phyloP scores from a whole-genome alignment of 2,797 vertebrate species.

The Tapera naevia region DNA sequence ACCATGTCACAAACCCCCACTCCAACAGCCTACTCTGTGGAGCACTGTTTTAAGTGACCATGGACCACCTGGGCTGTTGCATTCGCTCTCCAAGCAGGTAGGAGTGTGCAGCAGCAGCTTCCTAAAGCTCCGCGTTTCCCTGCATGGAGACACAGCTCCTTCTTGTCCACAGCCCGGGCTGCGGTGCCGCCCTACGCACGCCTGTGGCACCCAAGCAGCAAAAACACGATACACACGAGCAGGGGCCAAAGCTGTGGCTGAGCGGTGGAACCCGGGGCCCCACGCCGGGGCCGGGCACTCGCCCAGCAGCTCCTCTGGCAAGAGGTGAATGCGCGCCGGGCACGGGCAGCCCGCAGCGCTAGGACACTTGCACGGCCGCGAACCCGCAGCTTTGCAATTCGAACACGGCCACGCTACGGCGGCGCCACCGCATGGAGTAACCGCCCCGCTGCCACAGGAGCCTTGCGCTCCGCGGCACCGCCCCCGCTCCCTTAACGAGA shows the following conservation, averaged over 20 bases:
- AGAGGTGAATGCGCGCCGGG: conserved; percentile 64
- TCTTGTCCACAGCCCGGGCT: neutral
- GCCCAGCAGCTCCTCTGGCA: conserved; percentile 61
- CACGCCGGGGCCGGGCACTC: conserved; percentile 58
- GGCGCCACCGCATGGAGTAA: fast-evolving
- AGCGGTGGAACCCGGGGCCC: conserved; percentile 66
- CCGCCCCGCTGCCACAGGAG: fast-evolving
- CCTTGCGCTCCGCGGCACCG: neutral
- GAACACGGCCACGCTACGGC: fast-evolving
- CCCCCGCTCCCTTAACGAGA: too few relatives aligned
- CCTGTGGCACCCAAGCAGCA: fast-evolving
- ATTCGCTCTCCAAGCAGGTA: fast-evolving
- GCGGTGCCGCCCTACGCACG: fast-evolving
- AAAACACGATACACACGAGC: fast-evolving
- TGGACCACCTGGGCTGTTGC: neutral
- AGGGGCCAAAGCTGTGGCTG: conserved; percentile 39
- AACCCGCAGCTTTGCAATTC: fast-evolving
- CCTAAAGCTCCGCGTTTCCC: neutral
- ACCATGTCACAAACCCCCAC: fast-evolving
- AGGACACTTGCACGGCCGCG: conserved; percentile 63
- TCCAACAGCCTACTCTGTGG: neutral
- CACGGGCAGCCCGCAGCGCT: conserved; percentile 53
- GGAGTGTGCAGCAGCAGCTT: neutral
- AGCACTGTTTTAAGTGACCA: fast-evolving
- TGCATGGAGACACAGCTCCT: neutral